Base-by-base conservation (phyloP, 2,113 vertebrate species). In the Picathartes gymnocephalus region DNA sequence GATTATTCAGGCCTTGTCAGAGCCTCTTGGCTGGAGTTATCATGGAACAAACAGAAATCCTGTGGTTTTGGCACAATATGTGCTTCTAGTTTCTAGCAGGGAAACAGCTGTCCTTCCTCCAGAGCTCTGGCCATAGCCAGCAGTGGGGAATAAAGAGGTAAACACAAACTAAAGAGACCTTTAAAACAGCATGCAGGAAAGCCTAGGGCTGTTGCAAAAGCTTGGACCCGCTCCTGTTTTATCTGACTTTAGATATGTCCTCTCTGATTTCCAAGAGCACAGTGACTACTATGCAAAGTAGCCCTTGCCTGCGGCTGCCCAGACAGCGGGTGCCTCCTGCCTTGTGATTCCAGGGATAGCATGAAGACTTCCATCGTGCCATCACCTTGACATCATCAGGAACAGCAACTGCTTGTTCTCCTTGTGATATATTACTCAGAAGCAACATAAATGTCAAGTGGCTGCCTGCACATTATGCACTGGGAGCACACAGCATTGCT, bases 341-440 rank as follows among this genome's bases (percentile, higher is more conserved):
- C 82, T 80, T 80, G 79, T 13, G 33, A 64, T 91, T 85, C 90
- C 95, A 44, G 71, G 76, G 61, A 77, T 86, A 81, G 56, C 27
- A 93, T 3, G 31, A 71, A 90, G 71, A 50, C 53, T 82, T 80
- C 64, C 57, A 85, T 94, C 69, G 0, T 95, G 64, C 93, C 95
- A 86, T 88, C 80, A 86, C 50, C 79, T 93, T 97, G 87, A 95
- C 58, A 91, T 96, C 92, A 96, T 47, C 77, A 81, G 48, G 65
- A 97, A 74, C 6, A 39, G 66, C 86, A 95, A 92, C 82, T 65
- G 74, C 86, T 95, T 45, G 27, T 96, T 93, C 95, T 96, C 44
- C 61, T 81, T 83, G 45, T 93, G 87, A 92, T 92, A 76, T 70
- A 93, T 89, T 86, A 71, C 60, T 65, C 72, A 0, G 4, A 84